Percentiles rank a stretch among this genome's conserved stretches.
phyloP scores from a whole-genome alignment of 92 coral and sea anemone genomes.

The Siderastrea siderea region DNA sequence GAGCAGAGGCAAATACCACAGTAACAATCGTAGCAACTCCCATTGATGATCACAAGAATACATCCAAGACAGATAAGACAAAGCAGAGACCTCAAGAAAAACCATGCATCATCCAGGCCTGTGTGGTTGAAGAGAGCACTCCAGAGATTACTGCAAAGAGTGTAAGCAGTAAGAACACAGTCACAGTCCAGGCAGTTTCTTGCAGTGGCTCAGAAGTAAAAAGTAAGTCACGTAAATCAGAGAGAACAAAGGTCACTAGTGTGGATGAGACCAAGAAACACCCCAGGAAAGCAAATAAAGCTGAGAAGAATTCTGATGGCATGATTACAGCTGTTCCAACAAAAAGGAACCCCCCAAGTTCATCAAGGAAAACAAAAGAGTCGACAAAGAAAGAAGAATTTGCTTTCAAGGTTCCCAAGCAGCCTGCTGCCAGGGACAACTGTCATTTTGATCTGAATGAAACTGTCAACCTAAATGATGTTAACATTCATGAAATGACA shows the following conservation, averaged over 20 bases:
- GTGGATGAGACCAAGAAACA: neutral
- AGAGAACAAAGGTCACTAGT: neutral
- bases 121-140: conserved; percentile 39
- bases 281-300: neutral
- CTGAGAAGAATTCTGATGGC: conserved; percentile 32
- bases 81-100: conserved; percentile 20
- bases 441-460: conserved; percentile 76
- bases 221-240: conserved; percentile 13
- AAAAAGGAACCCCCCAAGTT: conserved; percentile 25
- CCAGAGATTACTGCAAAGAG: conserved; percentile 8
- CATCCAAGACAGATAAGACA: conserved; percentile 8
- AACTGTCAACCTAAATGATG: conserved; percentile 85
- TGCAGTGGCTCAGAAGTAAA: conserved; percentile 10
- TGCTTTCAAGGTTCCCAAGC: conserved; percentile 50
- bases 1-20: conserved; percentile 8
- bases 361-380: conserved; percentile 35
- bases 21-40: conserved; percentile 42
- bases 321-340: conserved; percentile 17
- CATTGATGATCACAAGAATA: conserved; percentile 6
- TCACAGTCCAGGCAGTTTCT: conserved; percentile 62
- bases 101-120: conserved; percentile 61
- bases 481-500: conserved; percentile 94
- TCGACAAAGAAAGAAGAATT: conserved; percentile 33
- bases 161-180: conserved; percentile 34
- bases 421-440: conserved; percentile 35